phyloP scores from a whole-genome alignment of 2,113 vertebrate species.

The Paratilapia polleni region DNA sequence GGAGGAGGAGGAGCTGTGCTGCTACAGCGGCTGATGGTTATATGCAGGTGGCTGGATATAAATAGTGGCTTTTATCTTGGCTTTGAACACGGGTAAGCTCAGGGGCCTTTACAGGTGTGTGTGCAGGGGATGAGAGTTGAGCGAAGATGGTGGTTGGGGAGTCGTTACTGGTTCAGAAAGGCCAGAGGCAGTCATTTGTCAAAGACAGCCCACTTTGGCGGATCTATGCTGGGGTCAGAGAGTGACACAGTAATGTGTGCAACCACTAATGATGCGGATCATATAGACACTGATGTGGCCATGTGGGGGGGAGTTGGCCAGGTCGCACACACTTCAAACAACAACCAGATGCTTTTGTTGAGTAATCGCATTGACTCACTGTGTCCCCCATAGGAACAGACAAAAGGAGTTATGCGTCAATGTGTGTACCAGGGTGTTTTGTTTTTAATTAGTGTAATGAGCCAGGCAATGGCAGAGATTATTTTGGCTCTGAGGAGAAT shows the following conservation, averaged over 20 bases:
- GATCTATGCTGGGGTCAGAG: conserved; percentile 53
- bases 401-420: conserved; percentile 27
- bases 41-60: conserved; percentile 69
- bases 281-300: conserved; percentile 54
- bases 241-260: conserved; percentile 35
- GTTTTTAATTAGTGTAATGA: conserved; percentile 57
- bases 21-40: conserved; percentile 49
- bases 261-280: conserved; percentile 60
- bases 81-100: conserved; percentile 71
- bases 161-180: conserved; percentile 26
- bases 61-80: conserved; percentile 69
- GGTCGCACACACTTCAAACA: conserved; percentile 51
- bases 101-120: conserved; percentile 63
- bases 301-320: background rate
- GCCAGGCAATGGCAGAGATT: conserved; percentile 36
- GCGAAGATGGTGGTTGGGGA: conserved; percentile 14
- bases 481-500: conserved; percentile 33
- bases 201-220: conserved; percentile 8
- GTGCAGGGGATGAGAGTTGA: conserved; percentile 5
- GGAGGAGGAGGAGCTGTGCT: conserved; percentile 12
- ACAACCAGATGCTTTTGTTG: conserved; percentile 64
- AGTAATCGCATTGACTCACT: conserved; percentile 65
- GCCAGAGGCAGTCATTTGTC: conserved; percentile 57
- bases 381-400: conserved; percentile 37
- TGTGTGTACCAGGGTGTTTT: conserved; percentile 35